Evolutionary conservation across 2,797 vertebrate genomes (phyloP).

Genomic region (Lacerta viridis): DNA sequence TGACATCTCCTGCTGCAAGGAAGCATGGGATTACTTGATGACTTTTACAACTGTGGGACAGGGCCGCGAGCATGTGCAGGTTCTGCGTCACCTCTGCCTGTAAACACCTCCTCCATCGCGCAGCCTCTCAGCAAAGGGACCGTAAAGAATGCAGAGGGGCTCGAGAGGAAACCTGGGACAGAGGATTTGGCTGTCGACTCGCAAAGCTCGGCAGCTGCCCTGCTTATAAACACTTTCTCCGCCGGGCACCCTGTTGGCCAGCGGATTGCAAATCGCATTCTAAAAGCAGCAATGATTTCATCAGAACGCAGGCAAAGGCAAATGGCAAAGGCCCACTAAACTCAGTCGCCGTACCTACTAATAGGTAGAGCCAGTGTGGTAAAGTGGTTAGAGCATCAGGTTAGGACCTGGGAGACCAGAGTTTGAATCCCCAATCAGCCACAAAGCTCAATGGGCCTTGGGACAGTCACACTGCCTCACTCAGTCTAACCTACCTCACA

Average conservation of each 20-base stretch:
- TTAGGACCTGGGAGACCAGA: too few relatives aligned
- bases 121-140: conserved; percentile 44
- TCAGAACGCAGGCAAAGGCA: conserved; percentile 20
- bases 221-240: conserved; percentile 52
- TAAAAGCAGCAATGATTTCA: conserved; percentile 21
- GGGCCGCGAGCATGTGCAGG: conserved; percentile 53
- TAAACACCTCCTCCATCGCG: conserved; percentile 59
- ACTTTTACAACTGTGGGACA: conserved; percentile 55
- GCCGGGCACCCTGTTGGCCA: background rate
- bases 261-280: conserved; percentile 16
- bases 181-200: conserved; percentile 29
- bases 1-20: conserved; percentile 62
- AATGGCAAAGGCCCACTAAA: background rate
- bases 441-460: too few relatives aligned
- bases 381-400: too few relatives aligned
- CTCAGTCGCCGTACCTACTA: background rate
- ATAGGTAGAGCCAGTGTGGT: too few relatives aligned
- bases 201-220: conserved; percentile 36
- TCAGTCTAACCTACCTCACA: too few relatives aligned
- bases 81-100: conserved; percentile 62
- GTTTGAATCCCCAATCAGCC: too few relatives aligned
- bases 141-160: conserved; percentile 40
- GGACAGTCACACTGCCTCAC: too few relatives aligned
- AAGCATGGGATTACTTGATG: conserved; percentile 52
- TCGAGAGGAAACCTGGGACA: conserved; percentile 43